Evolutionary conservation across 2,113 vertebrate genomes (phyloP), one percentile per base, ranked within the genome.

Genomic region (Amphiprion percula): DNA sequence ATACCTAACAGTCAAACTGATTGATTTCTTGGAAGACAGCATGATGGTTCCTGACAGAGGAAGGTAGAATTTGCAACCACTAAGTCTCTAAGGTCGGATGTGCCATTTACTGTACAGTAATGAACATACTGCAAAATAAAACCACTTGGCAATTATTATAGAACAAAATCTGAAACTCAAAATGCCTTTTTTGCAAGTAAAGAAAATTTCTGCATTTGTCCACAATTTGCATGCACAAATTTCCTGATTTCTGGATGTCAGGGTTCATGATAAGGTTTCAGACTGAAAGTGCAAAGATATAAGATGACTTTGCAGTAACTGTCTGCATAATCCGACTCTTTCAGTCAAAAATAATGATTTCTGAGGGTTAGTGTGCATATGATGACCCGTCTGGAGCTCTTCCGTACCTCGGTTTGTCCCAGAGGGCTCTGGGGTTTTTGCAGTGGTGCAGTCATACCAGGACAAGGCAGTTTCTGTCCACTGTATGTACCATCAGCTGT

Each of bases 21-120:
- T 89, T 72, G 68, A 91, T 92, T 97, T 98, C 97, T 96, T 97
- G 96, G 96, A 98, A 98, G 94, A 94, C 83, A 78, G 59, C 64
- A n/a, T 30, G 60, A 79, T 63, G 62, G 71, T 82, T 88, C 65
- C 70, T 80, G 93, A 94, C 87, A 93, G 91, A 88, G 87, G 76
- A 88, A 87, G 82, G 71, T 75, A 55, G 60, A 88, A 84, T 85
- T 90, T 87, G 86, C 87, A 92, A 90, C 72, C 53, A 68, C 46
- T 4, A 50, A 79, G 14, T 77, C 65, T 90, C 67, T 28, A 12
- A 60, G 85, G 77, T 82, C 44, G 1, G 50, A 64, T 44, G 60
- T 68, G 10, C 12, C 41, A 24, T 68, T 71, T 66, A 28, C 65
- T 30, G 68, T n/a, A 21, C 52, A 26, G 37, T 12, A 47, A 78